Evolutionary conservation across 2,113 vertebrate genomes (phyloP), one percentile per base, ranked within the genome.

Genomic region (Cryptomyrus ogoouensis): DNA sequence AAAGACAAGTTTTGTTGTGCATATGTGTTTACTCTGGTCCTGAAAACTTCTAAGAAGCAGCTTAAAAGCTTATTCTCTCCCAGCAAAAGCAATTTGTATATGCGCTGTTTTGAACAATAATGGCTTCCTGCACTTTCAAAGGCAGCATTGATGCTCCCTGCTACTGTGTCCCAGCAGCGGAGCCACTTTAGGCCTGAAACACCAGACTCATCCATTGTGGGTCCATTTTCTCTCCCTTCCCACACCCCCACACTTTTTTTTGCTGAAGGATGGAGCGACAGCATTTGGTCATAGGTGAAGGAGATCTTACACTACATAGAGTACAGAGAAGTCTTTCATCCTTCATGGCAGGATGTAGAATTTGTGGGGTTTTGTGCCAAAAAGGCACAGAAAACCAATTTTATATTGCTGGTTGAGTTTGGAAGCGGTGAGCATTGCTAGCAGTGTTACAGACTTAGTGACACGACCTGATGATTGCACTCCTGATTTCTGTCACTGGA

Each of bases 41-140:
- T 80, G 74, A 80, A 80, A 80, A 42, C 74, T 6, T 80, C 74
- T 39, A 35, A 80, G 35, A 80, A 80, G 31, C 74, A 80, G 17
- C 74, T 80, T 80, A 80, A 80, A 80, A 80, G 74, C 74, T 80
- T 80, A 80, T 80, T 80, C 74, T 80, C 74, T 80, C 17, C 74
- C 74, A 80, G 74, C 31, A 42, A 80, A 80, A 80, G 74, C 74
- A 80, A 80, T 80, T 42, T 80, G 74, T 80, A 80, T 80, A 42
- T 42, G 74, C 31, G 6, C 74, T 39, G 74, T 80, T 74, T 42
- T 80, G 74, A 42, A 80, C 31, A 80, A 80, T 80, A 80, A 80
- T 80, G 74, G 74, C 35, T 80, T 80, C 74, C 74, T 80, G 35
- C 74, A 80, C 74, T 80, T 80, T 80, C 31, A 74, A 74, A 74